These are phyloP conservation scores for Limosa lapponica DNA, from an alignment of 2,797 vertebrate species.

Conservation along the genomic window DNA sequence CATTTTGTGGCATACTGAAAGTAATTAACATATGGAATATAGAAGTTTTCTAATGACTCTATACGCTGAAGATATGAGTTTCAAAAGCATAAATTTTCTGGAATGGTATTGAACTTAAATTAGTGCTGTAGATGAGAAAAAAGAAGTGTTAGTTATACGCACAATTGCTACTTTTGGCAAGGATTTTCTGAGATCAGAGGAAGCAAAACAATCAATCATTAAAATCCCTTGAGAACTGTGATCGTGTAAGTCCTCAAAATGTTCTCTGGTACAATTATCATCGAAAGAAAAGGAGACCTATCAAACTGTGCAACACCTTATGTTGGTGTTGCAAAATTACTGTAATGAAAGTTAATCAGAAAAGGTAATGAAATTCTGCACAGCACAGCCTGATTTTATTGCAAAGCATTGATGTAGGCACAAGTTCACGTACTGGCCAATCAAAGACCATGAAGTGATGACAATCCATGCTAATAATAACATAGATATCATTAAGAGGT, in stretches of 20 bases:
- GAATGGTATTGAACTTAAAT: background rate
- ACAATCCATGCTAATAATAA: background rate
- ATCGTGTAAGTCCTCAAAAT: background rate
- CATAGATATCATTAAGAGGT: background rate
- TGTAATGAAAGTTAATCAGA: slow-evolving; percentile 13
- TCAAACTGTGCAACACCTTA: slow-evolving; percentile 17
- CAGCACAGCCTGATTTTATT: background rate
- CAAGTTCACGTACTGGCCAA: background rate
- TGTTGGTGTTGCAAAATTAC: background rate
- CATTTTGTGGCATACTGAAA: background rate
- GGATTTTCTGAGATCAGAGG: slow-evolving; percentile 7
- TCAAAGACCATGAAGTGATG: background rate
- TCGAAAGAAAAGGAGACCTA: slow-evolving; percentile 16
- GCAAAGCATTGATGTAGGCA: background rate
- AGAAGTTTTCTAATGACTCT: background rate
- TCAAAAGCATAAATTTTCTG: slow-evolving; percentile 4
- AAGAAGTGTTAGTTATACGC: background rate
- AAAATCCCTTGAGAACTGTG: background rate
- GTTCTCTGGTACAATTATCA: background rate
- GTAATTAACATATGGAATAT: background rate
- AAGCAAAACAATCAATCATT: background rate
- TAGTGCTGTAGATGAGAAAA: background rate
- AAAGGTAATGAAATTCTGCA: slow-evolving; percentile 24
- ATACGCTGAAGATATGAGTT: background rate
- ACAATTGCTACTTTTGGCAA: background rate